phyloP scores from a whole-genome alignment of 2,113 vertebrate species.

The Mixornis gularis region DNA sequence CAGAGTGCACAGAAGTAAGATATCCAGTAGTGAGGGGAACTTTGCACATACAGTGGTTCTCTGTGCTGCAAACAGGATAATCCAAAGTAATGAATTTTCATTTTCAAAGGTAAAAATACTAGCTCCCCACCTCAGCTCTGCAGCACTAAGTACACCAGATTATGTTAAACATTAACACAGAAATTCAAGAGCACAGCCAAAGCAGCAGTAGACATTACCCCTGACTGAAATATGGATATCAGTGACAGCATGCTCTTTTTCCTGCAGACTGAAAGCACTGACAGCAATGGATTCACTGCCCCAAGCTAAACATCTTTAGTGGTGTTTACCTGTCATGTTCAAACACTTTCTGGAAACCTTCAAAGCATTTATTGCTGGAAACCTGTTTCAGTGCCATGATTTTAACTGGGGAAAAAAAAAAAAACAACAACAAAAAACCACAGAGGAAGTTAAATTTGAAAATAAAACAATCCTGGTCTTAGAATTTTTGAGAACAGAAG shows the following conservation, averaged over 20 bases:
- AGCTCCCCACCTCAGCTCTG: neutral
- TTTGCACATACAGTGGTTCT: neutral
- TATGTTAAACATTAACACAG: neutral
- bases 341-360: conserved; percentile 95
- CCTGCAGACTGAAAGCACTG: neutral
- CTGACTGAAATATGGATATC: neutral
- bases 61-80: neutral
- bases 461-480: neutral
- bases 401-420: neutral
- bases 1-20: neutral
- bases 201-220: neutral
- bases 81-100: neutral
- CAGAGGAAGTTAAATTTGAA: neutral
- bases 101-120: neutral
- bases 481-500: neutral
- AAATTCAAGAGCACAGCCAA: neutral
- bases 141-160: neutral
- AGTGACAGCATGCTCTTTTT: neutral
- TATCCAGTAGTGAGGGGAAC: neutral
- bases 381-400: conserved; percentile 87
- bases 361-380: conserved; percentile 89
- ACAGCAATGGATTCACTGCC: neutral
- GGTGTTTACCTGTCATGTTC: conserved; percentile 89
- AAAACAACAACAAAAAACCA: neutral
- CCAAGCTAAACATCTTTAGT: neutral